Evolutionary conservation across 2,888 invertebrate genomes (phyloP), one percentile per base, ranked within the genome.

Genomic region (Carterocephalus palaemon): DNA sequence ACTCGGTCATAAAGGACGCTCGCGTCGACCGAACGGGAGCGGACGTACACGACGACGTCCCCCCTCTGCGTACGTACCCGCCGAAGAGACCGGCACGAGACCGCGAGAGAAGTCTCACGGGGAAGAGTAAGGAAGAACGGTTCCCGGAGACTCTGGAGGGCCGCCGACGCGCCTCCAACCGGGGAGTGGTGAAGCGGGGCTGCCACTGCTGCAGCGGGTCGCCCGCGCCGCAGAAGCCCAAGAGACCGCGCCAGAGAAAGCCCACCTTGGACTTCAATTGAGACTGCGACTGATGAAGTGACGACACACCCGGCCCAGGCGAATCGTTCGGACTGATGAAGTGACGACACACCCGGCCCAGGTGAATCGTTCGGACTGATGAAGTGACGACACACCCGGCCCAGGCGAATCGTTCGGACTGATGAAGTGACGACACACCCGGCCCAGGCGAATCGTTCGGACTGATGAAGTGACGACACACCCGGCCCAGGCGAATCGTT

Each of bases 121-220:
- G 80, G 1, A 89, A 78, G 56, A 75, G 73, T 1, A 57, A 72
- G 2, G 74, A 74, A 2, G 71, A 75, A 31, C 51, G 72, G 7
- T 64, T 71, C 23, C 65, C 72, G 32, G 69, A 72, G 23, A 55
- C 50, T 17, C 28, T 46, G 32, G 76, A 70, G 13, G 64, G 61
- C 3, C 51, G 75, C 19, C 68, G 80, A 1, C 85, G 65, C 56
- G 89, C 71, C 33, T 89, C 62, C 15, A 79, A 79, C 0, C 73
- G 90, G 0, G 90, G 90, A 4, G 89, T 89, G 5, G 90, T 90
- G 1, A 90, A 90, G 55, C 85, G 90, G 26, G 89, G 89, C 37
- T 91, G 91, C 60, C 88, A 88, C 20, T 91, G 91, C 66, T 91
- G 91, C 67, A 88, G 80, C 62, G 90, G 90, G 4, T 81, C 86